phyloP scores from a whole-genome alignment of 2,888 invertebrate genomes.

The Heliothis peltigera region DNA sequence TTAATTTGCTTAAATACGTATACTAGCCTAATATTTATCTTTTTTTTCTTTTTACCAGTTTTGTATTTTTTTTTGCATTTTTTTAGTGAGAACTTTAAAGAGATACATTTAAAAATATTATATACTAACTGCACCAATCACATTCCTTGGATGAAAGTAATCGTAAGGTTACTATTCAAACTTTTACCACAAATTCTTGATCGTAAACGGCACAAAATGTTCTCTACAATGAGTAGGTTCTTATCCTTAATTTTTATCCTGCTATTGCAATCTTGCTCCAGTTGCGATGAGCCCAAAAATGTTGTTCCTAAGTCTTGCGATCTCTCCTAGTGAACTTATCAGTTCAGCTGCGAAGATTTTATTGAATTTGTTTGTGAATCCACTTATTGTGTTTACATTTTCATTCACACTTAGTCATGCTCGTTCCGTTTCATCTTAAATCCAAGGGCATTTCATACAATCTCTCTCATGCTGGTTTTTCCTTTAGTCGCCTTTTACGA shows the following conservation, averaged over 20 bases:
- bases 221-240: neutral
- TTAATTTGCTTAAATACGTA: no score
- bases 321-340: no score
- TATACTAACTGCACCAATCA: neutral
- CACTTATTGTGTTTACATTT: neutral
- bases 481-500: conserved; percentile 18
- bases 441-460: neutral
- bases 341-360: no score
- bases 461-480: conserved; percentile 1
- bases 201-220: neutral
- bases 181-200: neutral
- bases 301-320: no score
- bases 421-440: no score
- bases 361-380: no score
- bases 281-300: neutral
- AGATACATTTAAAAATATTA: neutral
- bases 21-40: no score
- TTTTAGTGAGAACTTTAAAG: neutral
- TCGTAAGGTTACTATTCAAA: neutral
- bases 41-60: no score
- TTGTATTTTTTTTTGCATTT: neutral
- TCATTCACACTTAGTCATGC: no score
- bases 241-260: no score
- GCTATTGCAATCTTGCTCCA: no score
- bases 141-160: neutral